Base-by-base conservation (phyloP, 2,113 vertebrate genomes). In the Dermatemys mawii region DNA sequence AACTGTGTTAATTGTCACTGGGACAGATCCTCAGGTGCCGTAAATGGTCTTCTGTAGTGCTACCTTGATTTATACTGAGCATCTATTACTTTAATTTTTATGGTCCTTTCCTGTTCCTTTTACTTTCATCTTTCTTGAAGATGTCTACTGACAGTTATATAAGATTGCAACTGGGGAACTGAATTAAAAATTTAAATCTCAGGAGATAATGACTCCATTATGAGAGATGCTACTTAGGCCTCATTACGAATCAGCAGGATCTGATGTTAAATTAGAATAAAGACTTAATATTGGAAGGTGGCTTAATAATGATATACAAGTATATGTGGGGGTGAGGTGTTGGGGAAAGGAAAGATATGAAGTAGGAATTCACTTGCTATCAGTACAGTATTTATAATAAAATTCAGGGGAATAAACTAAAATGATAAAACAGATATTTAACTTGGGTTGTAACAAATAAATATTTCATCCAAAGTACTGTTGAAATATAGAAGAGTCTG, bases 381-480 rank as follows among this genome's bases (percentile, higher is more conserved):
- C 26, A 11, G 38, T 90, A 83, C 29, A 92, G 57, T 48, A 82
- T 73, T 73, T 95, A 81, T 90, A 96, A 96, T 89, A 95, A 53
- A 93, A 93, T 73, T 51, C 29, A 12, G 14, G 76, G 21, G 63
- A 78, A 90, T 83, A 95, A 90, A 11, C 49, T 89, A 54, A 92
- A 95, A 92, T 44, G 6, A 87, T 89, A 93, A 78, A 76, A 63
- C 46, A 63, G 81, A 80, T 70, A 67, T 51, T 22, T 90, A 93
- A 26, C 73, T 12, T 29, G 11, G 41, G 12, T 13, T 3, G 5
- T 38, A 38, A 70, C 38, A 70, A 46, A 26, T 26, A 76, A 76
- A 44, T 27, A 12, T 76, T 46, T 29, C 73, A 76, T 27, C 41
- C 41, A 26, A 27, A 27, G 73, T 44, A 11, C 13, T 76, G 44